phyloP scores from a whole-genome alignment of 2,113 vertebrate species.

The Acrocephalus arundinaceus region DNA sequence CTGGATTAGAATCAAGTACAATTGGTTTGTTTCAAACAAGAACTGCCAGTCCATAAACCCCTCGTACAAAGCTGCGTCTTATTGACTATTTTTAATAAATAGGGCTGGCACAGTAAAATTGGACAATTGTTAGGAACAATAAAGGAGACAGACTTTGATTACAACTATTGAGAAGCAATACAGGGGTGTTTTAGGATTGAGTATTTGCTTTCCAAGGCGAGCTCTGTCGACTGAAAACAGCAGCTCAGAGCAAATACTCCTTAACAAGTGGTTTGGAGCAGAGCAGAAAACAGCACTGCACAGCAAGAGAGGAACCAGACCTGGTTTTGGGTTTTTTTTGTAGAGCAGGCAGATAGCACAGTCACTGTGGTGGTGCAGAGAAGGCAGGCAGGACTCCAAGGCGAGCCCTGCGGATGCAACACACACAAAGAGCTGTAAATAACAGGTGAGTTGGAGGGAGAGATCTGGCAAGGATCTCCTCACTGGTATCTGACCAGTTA shows the following conservation, averaged over 20 bases:
- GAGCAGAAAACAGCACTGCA: neutral
- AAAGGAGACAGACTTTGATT: slow-evolving; percentile 33
- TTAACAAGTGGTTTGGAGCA: slow-evolving; percentile 11
- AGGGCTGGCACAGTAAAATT: slow-evolving; percentile 20
- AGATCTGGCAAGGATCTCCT: slow-evolving; percentile 19
- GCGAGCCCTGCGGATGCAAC: neutral
- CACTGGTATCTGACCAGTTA: neutral
- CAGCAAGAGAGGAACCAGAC: slow-evolving; percentile 1
- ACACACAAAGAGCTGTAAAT: slow-evolving; percentile 46
- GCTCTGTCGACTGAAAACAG: slow-evolving; percentile 25
- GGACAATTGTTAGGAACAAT: slow-evolving; percentile 8
- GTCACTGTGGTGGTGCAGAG: neutral
- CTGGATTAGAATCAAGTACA: slow-evolving; percentile 14
- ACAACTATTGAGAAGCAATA: neutral
- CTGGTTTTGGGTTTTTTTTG: neutral
- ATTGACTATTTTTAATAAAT: slow-evolving; percentile 57
- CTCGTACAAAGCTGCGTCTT: neutral
- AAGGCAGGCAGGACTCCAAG: slow-evolving; percentile 1
- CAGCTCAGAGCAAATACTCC: neutral
- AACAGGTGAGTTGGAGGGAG: neutral
- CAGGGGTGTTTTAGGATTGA: neutral
- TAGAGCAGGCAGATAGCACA: neutral
- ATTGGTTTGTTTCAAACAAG: slow-evolving; percentile 8
- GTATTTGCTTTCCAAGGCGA: neutral
- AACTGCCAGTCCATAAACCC: neutral